phyloP scores from a whole-genome alignment of 2,113 vertebrate species.

The Pristiophorus japonicus region DNA sequence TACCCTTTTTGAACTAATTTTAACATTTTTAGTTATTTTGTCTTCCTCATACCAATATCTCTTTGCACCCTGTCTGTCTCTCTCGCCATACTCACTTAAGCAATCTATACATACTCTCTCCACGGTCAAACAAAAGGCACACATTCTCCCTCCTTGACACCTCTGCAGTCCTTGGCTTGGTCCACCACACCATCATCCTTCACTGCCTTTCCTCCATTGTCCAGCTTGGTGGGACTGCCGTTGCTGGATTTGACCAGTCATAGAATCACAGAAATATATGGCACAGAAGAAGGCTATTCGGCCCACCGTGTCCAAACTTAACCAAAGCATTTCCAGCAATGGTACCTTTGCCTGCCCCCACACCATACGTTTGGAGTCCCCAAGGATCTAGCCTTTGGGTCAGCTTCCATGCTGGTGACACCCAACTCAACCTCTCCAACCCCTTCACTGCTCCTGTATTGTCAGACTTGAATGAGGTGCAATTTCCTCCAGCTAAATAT shows the following conservation, averaged over 20 bases:
- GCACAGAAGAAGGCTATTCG: too few relatives aligned
- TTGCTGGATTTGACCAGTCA: neutral
- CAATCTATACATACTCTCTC: neutral
- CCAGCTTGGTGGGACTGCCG: neutral
- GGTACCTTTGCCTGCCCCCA: neutral
- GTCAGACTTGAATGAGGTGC: neutral
- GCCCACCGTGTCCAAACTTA: neutral
- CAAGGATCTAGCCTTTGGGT: neutral
- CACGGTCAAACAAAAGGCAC: neutral
- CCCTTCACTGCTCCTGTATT: neutral
- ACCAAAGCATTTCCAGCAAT: neutral
- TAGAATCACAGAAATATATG: neutral
- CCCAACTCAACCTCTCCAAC: neutral
- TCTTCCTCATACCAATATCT: neutral
- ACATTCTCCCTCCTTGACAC: neutral
- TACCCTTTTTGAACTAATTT: neutral
- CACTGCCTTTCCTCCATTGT: neutral
- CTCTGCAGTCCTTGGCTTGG: neutral
- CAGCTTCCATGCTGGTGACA: neutral
- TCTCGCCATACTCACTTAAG: neutral
- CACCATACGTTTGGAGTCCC: neutral
- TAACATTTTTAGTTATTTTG: neutral
- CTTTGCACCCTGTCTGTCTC: neutral
- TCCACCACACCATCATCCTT: neutral
- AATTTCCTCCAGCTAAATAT: neutral